Base-by-base conservation (phyloP, 2,888 invertebrate genomes). In the Teleiodes luculella region DNA sequence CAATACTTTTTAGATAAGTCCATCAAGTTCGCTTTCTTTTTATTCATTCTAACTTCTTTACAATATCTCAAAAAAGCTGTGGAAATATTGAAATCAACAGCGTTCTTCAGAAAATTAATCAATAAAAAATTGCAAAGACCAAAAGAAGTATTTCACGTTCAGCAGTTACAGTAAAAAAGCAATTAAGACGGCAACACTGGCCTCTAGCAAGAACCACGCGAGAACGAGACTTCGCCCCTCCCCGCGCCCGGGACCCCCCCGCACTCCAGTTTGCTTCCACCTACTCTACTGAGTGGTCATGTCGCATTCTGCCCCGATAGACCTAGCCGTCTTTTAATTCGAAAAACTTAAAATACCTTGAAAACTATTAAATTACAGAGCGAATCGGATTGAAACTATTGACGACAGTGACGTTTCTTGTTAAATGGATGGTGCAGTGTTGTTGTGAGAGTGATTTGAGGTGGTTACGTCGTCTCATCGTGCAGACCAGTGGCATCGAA, bases 271-370 rank as follows among this genome's bases (percentile, higher is more conserved):
- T 83, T 78, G 73, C 76, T 74, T 74, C 77, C 76, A 76, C 72
- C 70, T 68, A 67, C 67, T 64, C 59, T 59, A 52, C 71, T 57
- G 69, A 61, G 70, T 62, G 74, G 70, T 63, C 57, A 78, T 70
- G 62, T 70, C 54, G 68, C 63, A 63, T 68, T 57, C 67, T 60
- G 46, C 61, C 43, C 56, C 60, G 58, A 63, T 62, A 65, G 64
- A 70, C 74, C 70, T 67, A 73, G 69, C 79, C 81, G 84, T 85
- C 78, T 85, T 80, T 77, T 68, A 77, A 83, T 81, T 84, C 86
- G 86, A 78, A 69, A 75, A 66, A 68, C 70, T 67, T 67, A 64
- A 66, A 74, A 76, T 71, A 68, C 62, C 63, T 64, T 59, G 59
- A 63, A 72, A 78, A 77, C 71, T 74, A 59, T 73, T 67, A 28